Evolutionary conservation across 2,113 vertebrate genomes (phyloP), one percentile per base, ranked within the genome.

Genomic region (Toxotes chatareus): DNA sequence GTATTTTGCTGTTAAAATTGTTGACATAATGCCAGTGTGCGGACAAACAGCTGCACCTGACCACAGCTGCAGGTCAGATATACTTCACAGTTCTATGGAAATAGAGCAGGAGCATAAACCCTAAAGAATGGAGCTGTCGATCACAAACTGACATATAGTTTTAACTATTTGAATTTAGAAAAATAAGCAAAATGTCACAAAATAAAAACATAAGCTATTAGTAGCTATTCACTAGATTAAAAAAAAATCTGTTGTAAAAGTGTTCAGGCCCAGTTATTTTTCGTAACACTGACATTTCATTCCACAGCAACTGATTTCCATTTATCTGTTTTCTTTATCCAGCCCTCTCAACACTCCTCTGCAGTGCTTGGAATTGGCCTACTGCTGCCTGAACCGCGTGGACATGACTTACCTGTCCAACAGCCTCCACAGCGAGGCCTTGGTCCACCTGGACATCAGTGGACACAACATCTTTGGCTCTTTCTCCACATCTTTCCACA

Each of bases 321-420:
- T 60, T 27, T 11, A 1, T 19, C 7, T 76, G 67, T 89, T 47
- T 85, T 11, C 85, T 80, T 86, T 73, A 56, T 66, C 16, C 91
- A 99, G 98, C 84, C 96, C 97, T 19, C 92, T 99, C 14, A 93
- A 90, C 86, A 97, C 96, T 3, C 97, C 98, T 0, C 90, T 99
- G 82, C 95, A 95, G 91, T 87, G 82, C 14, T 79, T 99, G 88
- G 97, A 99, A 84, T 88, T 99, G 91, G 96, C 97, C 59, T 97
- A 97, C 92, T 99, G 98, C 73, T 88, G 87, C 57, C 88, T 99
- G 88, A 97, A 91, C 79, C 91, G 95, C 0, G 80, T 91, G 9
- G 98, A 99, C 88, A 97, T 99, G 96, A 95, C 94, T 1, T 99
- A 98, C 90, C 86, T 99, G 90, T 95, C 97, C 56, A 97, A 96